Conservation (phyloP, 1,140 invertebrate genomes). For the Drosophila aff. region DNA sequence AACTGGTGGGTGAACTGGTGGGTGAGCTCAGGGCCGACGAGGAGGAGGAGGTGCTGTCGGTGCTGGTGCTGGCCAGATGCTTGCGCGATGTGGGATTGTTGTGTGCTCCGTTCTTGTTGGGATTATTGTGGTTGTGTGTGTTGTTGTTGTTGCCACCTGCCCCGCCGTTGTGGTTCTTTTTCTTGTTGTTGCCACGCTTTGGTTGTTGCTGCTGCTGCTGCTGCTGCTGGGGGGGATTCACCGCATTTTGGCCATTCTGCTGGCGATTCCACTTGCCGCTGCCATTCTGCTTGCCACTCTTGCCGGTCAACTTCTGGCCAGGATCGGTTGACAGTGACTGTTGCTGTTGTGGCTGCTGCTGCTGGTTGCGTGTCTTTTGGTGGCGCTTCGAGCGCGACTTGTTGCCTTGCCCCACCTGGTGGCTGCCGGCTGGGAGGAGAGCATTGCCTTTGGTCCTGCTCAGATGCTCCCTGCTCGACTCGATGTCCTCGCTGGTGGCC, state of each 20-base stretch:
- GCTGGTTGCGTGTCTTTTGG: slow-evolving; percentile 32
- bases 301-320: slow-evolving; percentile 9
- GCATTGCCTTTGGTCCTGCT: slow-evolving; percentile 45
- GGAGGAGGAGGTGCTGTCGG: slow-evolving; percentile 48
- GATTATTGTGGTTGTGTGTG: slow-evolving; percentile 22
- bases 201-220: slow-evolving; percentile 21
- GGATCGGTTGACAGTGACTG: background rate
- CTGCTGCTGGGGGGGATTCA: background rate
- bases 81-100: slow-evolving; percentile 9
- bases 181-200: slow-evolving; percentile 45
- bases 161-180: background rate
- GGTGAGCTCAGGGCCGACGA: slow-evolving; percentile 65
- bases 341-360: slow-evolving; percentile 20
- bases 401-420: background rate
- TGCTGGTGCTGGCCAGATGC: slow-evolving; percentile 21
- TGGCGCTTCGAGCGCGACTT: slow-evolving; percentile 58
- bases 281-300: slow-evolving; percentile 5
- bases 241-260: background rate
- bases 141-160: slow-evolving; percentile 7
- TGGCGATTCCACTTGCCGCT: slow-evolving; percentile 34
- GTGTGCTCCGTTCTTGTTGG: slow-evolving; percentile 3
- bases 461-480: slow-evolving; percentile 73
- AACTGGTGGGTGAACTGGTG: slow-evolving; percentile 49
- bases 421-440: slow-evolving; percentile 11
- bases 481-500: slow-evolving; percentile 76